These are phyloP conservation scores for Sclerodermus sp. DNA, from an alignment of 2,888 invertebrate species.

Conservation along the genomic window DNA sequence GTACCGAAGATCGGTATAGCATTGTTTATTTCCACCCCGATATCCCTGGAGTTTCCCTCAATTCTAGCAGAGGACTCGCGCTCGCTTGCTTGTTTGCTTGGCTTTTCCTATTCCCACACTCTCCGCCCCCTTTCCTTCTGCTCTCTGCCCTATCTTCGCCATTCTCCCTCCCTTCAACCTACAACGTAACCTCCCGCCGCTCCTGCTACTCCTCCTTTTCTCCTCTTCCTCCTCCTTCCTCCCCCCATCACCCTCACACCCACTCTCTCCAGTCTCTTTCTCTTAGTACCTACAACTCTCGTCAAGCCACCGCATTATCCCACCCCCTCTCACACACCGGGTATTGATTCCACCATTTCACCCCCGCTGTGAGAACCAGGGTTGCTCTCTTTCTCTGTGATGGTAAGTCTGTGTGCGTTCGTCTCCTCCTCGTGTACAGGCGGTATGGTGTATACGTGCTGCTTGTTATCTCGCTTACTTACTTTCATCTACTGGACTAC, in stretches of 20 bases:
- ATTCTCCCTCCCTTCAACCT: no score
- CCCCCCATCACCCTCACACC: conserved; percentile 13
- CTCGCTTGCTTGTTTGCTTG: not conserved
- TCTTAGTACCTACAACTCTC: conserved; percentile 40
- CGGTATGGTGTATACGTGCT: no score
- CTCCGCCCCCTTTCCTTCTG: not conserved
- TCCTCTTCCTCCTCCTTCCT: conserved; percentile 5
- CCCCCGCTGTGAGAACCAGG: conserved; percentile 31
- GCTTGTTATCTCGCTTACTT: no score
- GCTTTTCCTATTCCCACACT: not conserved
- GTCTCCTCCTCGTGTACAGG: no score
- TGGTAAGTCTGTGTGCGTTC: no score
- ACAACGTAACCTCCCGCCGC: no score
- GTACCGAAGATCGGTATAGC: conserved; percentile 27
- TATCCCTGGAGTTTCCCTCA: conserved; percentile 23
- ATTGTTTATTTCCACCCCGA: conserved; percentile 34
- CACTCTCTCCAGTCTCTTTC: conserved; percentile 10
- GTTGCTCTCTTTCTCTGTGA: not conserved
- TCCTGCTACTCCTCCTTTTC: conserved; percentile 5
- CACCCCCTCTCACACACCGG: conserved; percentile 45
- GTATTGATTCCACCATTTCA: conserved; percentile 50
- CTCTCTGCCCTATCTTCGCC: no score
- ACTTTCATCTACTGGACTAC: no score
- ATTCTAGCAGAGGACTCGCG: not conserved
- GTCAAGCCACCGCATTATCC: conserved; percentile 52